phyloP scores from a whole-genome alignment of 2,113 vertebrate genomes.

The Xiphorhynchus elegans region DNA sequence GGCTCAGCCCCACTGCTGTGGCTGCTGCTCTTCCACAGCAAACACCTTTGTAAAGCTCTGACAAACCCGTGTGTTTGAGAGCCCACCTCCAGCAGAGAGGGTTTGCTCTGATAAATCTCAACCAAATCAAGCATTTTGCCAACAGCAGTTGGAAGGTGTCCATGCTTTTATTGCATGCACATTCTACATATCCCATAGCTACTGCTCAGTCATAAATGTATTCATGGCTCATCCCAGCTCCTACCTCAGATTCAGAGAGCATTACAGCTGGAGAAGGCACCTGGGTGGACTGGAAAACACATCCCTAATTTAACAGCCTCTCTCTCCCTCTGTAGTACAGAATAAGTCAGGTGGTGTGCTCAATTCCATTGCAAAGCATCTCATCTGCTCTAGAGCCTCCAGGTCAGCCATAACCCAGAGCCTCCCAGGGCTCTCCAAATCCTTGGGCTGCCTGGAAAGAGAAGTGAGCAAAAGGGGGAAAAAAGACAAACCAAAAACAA shows the following conservation, averaged over 20 bases:
- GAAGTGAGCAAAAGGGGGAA: background rate
- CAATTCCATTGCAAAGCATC: background rate
- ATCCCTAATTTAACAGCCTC: background rate
- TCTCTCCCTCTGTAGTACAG: background rate
- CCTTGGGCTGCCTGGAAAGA: background rate
- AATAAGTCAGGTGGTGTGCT: background rate
- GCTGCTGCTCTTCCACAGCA: background rate
- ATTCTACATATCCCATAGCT: background rate
- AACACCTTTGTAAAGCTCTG: background rate
- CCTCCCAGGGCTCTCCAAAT: background rate
- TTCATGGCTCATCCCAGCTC: background rate
- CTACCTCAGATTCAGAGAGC: background rate
- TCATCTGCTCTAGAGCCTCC: background rate
- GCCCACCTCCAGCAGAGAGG: background rate
- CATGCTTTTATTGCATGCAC: background rate
- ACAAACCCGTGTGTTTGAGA: background rate
- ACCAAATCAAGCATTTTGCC: background rate
- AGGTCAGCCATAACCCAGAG: background rate
- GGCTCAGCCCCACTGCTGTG: background rate
- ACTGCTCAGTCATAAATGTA: background rate
- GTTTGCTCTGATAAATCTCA: conserved; percentile 1
- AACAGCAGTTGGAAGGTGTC: conserved; percentile 1
- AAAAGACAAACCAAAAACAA: no score
- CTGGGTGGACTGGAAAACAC: background rate
- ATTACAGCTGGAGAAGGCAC: conserved; percentile 2